Conservation (phyloP, 2,113 vertebrate genomes). For the Theropithecus gelada region DNA sequence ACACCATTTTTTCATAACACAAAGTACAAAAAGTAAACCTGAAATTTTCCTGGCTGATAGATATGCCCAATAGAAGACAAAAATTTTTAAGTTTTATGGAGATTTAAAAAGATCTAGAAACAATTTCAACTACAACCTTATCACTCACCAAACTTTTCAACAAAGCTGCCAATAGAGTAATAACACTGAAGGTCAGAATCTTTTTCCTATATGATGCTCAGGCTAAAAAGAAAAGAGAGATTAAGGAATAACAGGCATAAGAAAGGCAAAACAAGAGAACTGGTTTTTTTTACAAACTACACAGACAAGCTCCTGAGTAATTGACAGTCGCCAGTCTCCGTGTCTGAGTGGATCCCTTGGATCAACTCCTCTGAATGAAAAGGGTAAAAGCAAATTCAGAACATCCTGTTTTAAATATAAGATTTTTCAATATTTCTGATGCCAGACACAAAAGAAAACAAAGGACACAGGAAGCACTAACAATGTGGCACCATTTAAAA, state of each 20-base stretch:
- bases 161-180: background rate
- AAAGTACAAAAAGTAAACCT: conserved; percentile 6
- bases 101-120: conserved; percentile 14
- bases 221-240: background rate
- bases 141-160: conserved; percentile 42
- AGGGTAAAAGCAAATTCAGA: conserved; percentile 43
- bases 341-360: background rate
- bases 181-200: background rate
- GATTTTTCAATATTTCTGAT: conserved; percentile 6
- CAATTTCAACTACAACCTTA: background rate
- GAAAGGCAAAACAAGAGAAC: conserved; percentile 7
- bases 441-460: background rate
- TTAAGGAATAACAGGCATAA: background rate
- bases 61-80: background rate
- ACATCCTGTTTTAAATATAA: conserved; percentile 6
- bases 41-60: background rate
- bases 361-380: background rate
- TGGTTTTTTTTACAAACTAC: background rate
- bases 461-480: background rate
- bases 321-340: background rate
- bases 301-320: background rate
- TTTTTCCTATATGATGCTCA: background rate
- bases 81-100: background rate
- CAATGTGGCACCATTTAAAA: background rate
- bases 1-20: background rate